Percentiles rank a stretch among this genome's conserved stretches.
These are phyloP conservation scores for Lochmaea capreae DNA, from an alignment of 2,888 invertebrate species.

Conservation along the genomic window DNA sequence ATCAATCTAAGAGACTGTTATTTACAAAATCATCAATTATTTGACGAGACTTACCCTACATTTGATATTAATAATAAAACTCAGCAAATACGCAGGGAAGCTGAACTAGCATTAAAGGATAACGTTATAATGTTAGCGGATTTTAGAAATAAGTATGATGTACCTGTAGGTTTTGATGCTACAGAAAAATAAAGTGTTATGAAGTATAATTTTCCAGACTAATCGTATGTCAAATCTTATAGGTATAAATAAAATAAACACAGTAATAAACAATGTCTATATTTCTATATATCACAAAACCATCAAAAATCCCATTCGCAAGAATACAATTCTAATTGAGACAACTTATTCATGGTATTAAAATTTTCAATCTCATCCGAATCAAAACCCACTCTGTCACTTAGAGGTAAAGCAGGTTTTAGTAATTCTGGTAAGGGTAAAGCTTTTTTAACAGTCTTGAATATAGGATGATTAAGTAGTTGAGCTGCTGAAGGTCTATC, in stretches of 20 bases:
- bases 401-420: constrained; percentile 76
- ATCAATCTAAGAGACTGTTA: constrained; percentile 72
- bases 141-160: constrained; percentile 45
- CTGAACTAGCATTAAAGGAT: constrained; percentile 36
- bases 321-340: constrained; percentile 72
- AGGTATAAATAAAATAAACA: background rate
- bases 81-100: constrained; percentile 39
- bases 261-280: background rate
- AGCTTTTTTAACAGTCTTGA: constrained; percentile 75
- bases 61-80: constrained; percentile 63
- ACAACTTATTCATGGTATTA: constrained; percentile 70
- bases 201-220: background rate
- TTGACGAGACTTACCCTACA: constrained; percentile 70
- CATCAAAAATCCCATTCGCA: constrained; percentile 75
- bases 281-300: constrained; percentile 8
- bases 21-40: constrained; percentile 68
- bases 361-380: constrained; percentile 74
- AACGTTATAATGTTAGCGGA: constrained; percentile 44
- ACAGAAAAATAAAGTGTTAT: constrained; percentile 8
- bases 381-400: constrained; percentile 68
- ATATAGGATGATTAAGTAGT: constrained; percentile 78
- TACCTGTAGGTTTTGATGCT: constrained; percentile 17
- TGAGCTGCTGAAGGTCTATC: constrained; percentile 78
- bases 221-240: background rate
- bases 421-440: constrained; percentile 74